phyloP scores from a whole-genome alignment of 2,113 vertebrate species.

The Fukomys damarensis region DNA sequence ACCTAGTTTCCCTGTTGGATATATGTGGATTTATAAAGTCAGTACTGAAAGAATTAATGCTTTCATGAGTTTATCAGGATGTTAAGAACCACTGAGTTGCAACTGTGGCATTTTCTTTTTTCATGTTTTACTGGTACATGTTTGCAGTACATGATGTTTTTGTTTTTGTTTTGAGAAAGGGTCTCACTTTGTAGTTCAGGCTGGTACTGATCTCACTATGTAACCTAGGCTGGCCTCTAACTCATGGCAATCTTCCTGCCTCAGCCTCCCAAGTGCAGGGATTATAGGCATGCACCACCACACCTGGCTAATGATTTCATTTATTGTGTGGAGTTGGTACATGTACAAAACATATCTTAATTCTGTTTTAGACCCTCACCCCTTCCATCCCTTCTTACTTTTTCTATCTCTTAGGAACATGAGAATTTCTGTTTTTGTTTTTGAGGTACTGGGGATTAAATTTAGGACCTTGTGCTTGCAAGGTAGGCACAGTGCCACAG shows the following conservation, averaged over 20 bases:
- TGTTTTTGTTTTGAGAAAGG: no score
- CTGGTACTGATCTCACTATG: no score
- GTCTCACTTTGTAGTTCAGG: no score
- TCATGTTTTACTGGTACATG: neutral
- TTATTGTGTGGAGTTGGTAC: neutral
- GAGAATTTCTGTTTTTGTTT: neutral
- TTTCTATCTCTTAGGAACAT: neutral
- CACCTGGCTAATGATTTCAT: neutral
- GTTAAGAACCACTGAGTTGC: neutral
- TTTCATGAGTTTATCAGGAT: neutral
- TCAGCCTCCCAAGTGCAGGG: no score
- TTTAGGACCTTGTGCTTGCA: no score
- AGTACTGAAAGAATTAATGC: neutral
- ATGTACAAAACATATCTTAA: neutral
- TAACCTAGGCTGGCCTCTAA: no score
- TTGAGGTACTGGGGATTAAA: no score
- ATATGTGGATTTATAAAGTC: conserved; percentile 23
- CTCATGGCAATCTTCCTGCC: no score
- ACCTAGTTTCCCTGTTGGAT: neutral
- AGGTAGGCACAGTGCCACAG: no score
- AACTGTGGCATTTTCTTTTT: neutral
- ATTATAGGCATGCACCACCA: no score
- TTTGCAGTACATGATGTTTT: neutral
- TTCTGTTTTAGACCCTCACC: neutral
- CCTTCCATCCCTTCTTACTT: neutral